Conservation (phyloP, 2,113 vertebrate species). For the Bujurquina vittata region DNA sequence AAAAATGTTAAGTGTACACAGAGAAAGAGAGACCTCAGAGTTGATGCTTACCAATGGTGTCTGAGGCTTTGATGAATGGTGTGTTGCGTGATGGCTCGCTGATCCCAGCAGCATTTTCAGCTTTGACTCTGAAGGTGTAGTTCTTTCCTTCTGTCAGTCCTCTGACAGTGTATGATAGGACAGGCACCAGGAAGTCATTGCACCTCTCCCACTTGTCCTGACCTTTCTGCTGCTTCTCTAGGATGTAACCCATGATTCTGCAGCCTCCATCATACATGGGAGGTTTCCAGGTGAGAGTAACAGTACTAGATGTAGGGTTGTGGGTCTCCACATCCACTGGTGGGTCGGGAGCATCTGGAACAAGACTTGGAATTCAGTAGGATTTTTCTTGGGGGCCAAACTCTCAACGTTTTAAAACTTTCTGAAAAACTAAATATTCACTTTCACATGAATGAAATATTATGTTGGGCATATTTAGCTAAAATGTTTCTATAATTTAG, state of each 20-base stretch:
- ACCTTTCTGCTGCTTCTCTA: constrained; percentile 92
- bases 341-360: constrained; percentile 91
- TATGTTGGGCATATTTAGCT: background rate
- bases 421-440: background rate
- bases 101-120: constrained; percentile 93
- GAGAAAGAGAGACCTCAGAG: background rate
- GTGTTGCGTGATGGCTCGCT: constrained; percentile 92
- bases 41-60: constrained; percentile 84
- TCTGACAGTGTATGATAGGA: constrained; percentile 93
- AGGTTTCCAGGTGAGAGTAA: constrained; percentile 97
- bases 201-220: constrained; percentile 92
- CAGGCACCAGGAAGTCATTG: constrained; percentile 94
- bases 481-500: background rate
- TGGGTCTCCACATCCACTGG: constrained; percentile 92
- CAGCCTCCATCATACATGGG: constrained; percentile 94
- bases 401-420: background rate
- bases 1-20: background rate
- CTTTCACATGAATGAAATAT: background rate
- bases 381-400: background rate
- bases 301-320: constrained; percentile 89
- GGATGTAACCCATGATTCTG: constrained; percentile 96
- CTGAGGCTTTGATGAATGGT: constrained; percentile 86
- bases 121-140: constrained; percentile 91
- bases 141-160: constrained; percentile 88
- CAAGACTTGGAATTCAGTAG: background rate